phyloP scores from a whole-genome alignment of 2,113 vertebrate genomes.

The Erythrocercus mccallii region DNA sequence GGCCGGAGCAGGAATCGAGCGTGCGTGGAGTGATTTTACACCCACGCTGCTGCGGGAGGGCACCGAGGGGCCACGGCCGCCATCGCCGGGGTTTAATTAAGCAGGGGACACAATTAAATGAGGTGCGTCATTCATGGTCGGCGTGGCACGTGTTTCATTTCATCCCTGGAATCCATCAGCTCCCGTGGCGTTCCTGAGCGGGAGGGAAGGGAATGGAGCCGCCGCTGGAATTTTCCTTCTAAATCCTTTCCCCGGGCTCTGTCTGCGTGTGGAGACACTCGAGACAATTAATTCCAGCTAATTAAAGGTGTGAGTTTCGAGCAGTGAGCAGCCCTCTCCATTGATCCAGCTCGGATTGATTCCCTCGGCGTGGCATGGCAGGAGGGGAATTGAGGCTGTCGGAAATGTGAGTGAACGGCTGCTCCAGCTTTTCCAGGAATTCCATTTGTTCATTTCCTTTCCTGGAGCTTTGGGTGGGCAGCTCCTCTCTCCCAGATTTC shows the following conservation, averaged over 20 bases:
- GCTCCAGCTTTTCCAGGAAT: not conserved
- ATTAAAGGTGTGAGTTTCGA: conserved; percentile 53
- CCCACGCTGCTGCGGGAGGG: too few relatives aligned
- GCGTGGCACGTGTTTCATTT: not conserved
- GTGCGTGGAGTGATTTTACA: too few relatives aligned
- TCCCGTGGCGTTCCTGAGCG: not conserved
- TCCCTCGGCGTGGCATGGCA: not conserved
- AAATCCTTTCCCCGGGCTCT: not conserved
- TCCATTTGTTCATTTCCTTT: not conserved
- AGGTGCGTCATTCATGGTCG: not conserved
- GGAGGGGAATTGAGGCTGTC: not conserved
- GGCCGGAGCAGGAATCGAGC: too few relatives aligned
- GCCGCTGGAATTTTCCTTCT: not conserved
- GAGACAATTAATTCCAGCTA: conserved; percentile 30
- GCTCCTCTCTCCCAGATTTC: not conserved
- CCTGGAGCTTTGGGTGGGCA: not conserved
- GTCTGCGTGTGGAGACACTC: not conserved
- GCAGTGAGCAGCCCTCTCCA: not conserved
- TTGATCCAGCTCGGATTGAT: not conserved
- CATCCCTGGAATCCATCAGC: conserved; percentile 6
- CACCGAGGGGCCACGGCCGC: not conserved
- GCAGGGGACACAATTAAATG: not conserved
- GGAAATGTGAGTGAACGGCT: not conserved
- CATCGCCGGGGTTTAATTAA: not conserved
- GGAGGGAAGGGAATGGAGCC: not conserved